Evolutionary conservation across 23 tunicate genomes (phyloP), one percentile per base, ranked within the genome.

Genomic region (Halocynthia roretzi): DNA sequence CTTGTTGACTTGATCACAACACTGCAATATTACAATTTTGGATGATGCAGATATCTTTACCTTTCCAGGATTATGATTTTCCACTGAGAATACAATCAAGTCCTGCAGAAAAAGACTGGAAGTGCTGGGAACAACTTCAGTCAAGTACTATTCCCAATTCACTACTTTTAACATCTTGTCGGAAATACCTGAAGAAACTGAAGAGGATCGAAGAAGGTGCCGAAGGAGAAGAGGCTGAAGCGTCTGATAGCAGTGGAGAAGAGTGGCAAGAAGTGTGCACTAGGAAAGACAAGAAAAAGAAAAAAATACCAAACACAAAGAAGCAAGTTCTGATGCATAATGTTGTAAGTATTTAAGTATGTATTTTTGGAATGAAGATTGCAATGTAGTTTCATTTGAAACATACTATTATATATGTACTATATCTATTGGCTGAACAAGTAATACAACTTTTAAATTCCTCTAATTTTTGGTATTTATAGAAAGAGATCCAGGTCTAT

Each of bases 141-240:
- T 19, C 56, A 8, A 74, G 56, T 74, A 62, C 56, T 14, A 74
- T 74, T 50, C 78, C 78, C 15, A 71, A 74, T 4, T 74, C 78
- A 12, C 19, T 62, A 22, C 56, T 17, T n/a, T 17, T 74, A 64
- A 8, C 49, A 53, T 74, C 78, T 18, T 50, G 55, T 44, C 19
- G 23, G 5, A 74, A 74, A 6, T 50, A 67, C 18, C 18, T 67
- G 12, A 14, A 20, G 40, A 20, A 65, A 20, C 31, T 65, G 19
- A 53, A 74, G 63, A 74, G 40, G 8, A 53, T 74, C 31, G 49
- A 20, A 8, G 78, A 74, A 10, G 78, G 78, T 8, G 64, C 50
- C 2, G 14, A 10, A 7, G 63, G 14, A 53, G 10, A 74, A 8
- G 63, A 74, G 9, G 55, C 15, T 11, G 76, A 71, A 22, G 63